Base-by-base conservation (phyloP, 37 sponge, comb jelly and placozoan species). In the Mnemiopsis leidyi region DNA sequence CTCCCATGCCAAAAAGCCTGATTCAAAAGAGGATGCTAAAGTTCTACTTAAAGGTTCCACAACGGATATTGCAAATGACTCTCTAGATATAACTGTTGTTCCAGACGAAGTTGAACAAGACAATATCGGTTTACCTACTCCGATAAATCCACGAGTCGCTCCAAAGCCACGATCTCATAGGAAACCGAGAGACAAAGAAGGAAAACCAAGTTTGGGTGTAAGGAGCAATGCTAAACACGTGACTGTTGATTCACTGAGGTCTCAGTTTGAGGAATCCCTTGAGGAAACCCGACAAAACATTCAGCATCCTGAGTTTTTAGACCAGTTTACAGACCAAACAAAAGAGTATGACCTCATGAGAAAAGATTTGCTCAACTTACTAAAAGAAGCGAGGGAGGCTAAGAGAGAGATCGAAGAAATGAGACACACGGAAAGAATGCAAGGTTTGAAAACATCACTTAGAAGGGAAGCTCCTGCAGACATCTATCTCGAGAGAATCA, bases 361-460 rank as follows among this genome's bases (percentile, higher is more conserved):
- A 31, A 32, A 77, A 32, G 35, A 77, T 20, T 31, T 77, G 21
- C 9, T 77, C 32, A 31, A 77, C 32, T 32, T 77, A 18, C 79
- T 77, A 5, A 32, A 77, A 3, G 79, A 77, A 32, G 79, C 79
- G 18, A 77, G 32, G 32, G 18, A 28, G 1, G 79, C 79, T 34
- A 77, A 77, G 35, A 31, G 36, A 16, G 79, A 77, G 32, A 77
- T 77, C 16, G 79, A 77, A 34, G 79, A 77, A 7, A 77, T 77
- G 32, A 77, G 79, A 77, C 79, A 77, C 18, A 32, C 79, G 16
- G 79, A 77, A 32, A 77, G 79, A 77, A 77, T 77, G 34, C 79
- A 77, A 34, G 79, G 32, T 32, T 16, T 77, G 20, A 77, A 32
- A 77, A 34, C 79, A 16, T 33, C 79, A 2, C 36, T 77, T 2